phyloP scores from a whole-genome alignment of 2,797 vertebrate species.

The Anabacerthia variegaticeps region DNA sequence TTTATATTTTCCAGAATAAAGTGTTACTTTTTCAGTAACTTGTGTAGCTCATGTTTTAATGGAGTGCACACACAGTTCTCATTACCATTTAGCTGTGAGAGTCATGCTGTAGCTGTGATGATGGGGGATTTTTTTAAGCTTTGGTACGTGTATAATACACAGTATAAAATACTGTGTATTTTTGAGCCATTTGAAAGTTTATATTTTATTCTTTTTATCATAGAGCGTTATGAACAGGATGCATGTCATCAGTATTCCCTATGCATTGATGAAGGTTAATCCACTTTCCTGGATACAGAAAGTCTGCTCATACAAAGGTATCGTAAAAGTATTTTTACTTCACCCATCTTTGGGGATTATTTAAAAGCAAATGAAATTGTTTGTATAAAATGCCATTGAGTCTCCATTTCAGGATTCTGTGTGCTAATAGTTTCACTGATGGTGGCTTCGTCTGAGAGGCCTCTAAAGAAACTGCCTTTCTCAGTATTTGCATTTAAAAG shows the following conservation, averaged over 20 bases:
- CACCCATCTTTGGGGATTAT: background rate
- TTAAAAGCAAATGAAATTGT: background rate
- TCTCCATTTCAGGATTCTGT: background rate
- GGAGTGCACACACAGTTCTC: background rate
- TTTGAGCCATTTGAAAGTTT: background rate
- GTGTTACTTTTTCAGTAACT: background rate
- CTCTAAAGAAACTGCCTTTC: background rate
- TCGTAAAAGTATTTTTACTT: background rate
- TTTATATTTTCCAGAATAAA: background rate
- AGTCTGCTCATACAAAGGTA: slow-evolving; percentile 93
- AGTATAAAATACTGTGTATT: background rate
- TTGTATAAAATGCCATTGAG: background rate
- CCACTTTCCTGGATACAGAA: slow-evolving; percentile 98
- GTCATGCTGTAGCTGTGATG: background rate
- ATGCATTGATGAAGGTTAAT: slow-evolving; percentile 97
- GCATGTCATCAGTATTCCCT: slow-evolving; percentile 95
- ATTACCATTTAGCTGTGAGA: background rate
- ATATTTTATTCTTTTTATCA: background rate
- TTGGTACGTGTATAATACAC: background rate
- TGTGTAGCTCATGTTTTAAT: background rate
- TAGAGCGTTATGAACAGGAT: slow-evolving; percentile 95
- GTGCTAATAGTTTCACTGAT: background rate
- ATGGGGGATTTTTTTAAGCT: background rate
- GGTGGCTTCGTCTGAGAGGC: background rate
- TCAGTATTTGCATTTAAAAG: background rate